phyloP scores from a whole-genome alignment of 2,797 vertebrate genomes.

The Toxotes lorentzi region DNA sequence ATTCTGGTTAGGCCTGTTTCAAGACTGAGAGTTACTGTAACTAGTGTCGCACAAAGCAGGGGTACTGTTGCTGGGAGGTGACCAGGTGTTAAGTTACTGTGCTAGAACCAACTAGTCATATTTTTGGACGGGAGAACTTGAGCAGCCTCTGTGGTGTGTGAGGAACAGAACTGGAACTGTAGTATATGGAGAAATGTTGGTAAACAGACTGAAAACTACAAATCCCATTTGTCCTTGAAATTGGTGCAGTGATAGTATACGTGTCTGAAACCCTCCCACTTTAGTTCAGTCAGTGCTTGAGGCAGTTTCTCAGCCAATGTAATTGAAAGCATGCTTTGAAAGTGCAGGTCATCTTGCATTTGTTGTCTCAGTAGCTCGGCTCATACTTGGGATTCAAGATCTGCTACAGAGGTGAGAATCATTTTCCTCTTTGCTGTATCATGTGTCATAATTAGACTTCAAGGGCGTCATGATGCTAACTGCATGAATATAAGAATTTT shows the following conservation, averaged over 20 bases:
- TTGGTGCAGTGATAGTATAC: constrained; percentile 52
- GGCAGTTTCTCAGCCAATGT: constrained; percentile 42
- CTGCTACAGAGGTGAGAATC: constrained; percentile 64
- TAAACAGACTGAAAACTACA: constrained; percentile 63
- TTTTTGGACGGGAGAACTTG: constrained; percentile 1
- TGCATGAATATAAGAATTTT: constrained; percentile 7
- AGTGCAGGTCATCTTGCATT: constrained; percentile 36
- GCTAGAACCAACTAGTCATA: neutral
- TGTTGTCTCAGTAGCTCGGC: constrained; percentile 29
- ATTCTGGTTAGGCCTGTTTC: neutral
- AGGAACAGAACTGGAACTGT: constrained; percentile 11
- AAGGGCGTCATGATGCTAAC: constrained; percentile 16
- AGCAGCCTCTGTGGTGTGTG: constrained; percentile 23
- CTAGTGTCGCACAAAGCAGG: neutral
- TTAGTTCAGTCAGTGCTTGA: constrained; percentile 43
- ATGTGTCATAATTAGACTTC: neutral
- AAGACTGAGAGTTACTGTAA: neutral
- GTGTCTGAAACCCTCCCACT: constrained; percentile 54
- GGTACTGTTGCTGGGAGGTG: constrained; percentile 18
- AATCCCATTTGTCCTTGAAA: constrained; percentile 69
- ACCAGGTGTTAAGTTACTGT: constrained; percentile 12
- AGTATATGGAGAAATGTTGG: constrained; percentile 3
- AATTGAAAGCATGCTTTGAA: constrained; percentile 39
- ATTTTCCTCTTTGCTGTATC: neutral
- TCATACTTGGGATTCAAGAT: neutral